Evolutionary conservation across 1,140 invertebrate species (phyloP).

Genomic region (Lepidurus arcticus): DNA sequence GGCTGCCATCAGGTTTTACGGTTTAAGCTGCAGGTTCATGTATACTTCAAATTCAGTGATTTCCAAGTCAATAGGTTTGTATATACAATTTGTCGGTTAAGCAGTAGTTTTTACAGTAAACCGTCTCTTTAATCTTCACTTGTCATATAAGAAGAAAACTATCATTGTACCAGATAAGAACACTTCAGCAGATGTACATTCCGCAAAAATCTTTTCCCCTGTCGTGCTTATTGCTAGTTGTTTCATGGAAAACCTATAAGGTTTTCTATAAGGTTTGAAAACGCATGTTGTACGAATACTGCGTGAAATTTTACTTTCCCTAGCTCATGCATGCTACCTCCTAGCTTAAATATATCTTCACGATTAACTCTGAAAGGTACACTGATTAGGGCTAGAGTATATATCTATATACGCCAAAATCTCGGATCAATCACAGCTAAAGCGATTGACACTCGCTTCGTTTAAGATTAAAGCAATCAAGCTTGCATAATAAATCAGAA

Average conservation of each 20-base stretch:
- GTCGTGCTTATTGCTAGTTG: too few species aligned
- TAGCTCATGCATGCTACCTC: neutral
- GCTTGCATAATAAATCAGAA: neutral
- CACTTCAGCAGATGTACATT: neutral
- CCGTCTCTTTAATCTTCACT: neutral
- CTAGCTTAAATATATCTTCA: slow-evolving; percentile 11
- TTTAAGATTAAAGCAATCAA: neutral
- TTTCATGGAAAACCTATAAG: neutral
- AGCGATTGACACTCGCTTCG: neutral
- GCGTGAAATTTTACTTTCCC: neutral
- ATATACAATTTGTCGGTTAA: neutral
- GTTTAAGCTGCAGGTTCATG: too few species aligned
- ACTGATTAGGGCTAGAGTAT: slow-evolving; percentile 19
- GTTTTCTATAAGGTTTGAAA: too few species aligned
- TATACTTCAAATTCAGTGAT: neutral
- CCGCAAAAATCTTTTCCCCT: too few species aligned
- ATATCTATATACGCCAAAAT: slow-evolving; percentile 8
- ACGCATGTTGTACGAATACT: too few species aligned
- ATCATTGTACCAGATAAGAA: slow-evolving; percentile 1
- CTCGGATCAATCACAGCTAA: slow-evolving; percentile 7
- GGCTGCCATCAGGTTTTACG: too few species aligned
- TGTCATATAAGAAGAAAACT: neutral
- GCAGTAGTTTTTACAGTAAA: neutral
- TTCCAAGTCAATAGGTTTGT: neutral
- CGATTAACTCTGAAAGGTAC: neutral